phyloP scores from a whole-genome alignment of 2,888 invertebrate species.

The Nymphalis c-album region DNA sequence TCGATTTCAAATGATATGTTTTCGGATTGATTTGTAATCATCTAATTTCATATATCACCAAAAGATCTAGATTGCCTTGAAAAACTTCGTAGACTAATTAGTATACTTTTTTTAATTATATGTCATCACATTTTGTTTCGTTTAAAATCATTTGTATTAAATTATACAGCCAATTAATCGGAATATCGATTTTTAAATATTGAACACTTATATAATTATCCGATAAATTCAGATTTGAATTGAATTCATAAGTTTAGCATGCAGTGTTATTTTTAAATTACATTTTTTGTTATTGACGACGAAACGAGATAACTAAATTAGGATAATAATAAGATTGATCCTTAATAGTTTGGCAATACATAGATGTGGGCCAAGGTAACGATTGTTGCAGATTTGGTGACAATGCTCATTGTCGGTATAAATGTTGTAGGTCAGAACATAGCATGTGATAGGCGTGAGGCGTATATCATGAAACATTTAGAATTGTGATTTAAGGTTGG shows the following conservation, averaged over 20 bases:
- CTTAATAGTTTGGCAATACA: constrained; percentile 44
- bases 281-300: too few relatives aligned
- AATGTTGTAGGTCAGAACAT: background rate
- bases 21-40: background rate
- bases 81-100: too few relatives aligned
- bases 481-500: too few relatives aligned
- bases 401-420: constrained; percentile 9
- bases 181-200: too few relatives aligned
- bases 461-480: background rate
- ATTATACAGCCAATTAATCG: too few relatives aligned
- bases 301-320: constrained; percentile 61
- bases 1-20: background rate
- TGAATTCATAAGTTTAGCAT: too few relatives aligned
- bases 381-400: constrained; percentile 55
- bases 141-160: too few relatives aligned
- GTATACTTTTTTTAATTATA: too few relatives aligned
- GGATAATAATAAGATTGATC: constrained; percentile 55
- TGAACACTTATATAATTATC: too few relatives aligned
- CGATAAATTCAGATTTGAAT: too few relatives aligned
- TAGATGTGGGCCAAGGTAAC: constrained; percentile 60
- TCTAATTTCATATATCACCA: constrained; percentile 3
- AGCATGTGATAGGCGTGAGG: background rate
- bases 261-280: too few relatives aligned
- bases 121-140: too few relatives aligned
- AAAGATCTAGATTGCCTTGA: background rate